Percentiles rank a stretch among this genome's conserved stretches.
Conservation (phyloP, 2,113 vertebrate species). For the Marmota monax region DNA sequence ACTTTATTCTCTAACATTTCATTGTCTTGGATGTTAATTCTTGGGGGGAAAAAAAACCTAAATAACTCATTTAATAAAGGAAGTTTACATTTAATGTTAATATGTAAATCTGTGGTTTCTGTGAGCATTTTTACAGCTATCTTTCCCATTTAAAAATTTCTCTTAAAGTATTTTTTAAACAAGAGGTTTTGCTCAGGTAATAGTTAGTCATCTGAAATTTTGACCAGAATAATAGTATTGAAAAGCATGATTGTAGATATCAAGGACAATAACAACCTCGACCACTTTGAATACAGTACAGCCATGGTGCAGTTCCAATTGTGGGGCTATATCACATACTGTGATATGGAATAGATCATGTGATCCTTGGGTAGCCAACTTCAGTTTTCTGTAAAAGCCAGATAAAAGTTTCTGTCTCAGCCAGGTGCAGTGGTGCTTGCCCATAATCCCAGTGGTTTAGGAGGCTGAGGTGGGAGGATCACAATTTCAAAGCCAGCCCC, state of each 20-base stretch:
- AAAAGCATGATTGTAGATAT: neutral
- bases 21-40: neutral
- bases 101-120: neutral
- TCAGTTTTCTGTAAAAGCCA: neutral
- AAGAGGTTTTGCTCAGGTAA: neutral
- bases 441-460: no score
- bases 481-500: no score
- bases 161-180: neutral
- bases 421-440: no score
- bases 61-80: neutral
- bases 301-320: neutral
- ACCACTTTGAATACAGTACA: neutral
- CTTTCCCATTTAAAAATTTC: neutral
- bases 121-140: neutral
- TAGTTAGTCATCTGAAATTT: neutral
- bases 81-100: neutral
- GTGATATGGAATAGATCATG: neutral
- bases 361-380: neutral
- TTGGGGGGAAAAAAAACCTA: neutral
- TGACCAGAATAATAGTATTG: neutral
- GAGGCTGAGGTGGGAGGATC: no score
- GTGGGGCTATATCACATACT: neutral
- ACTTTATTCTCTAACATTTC: slow-evolving; percentile 68
- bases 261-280: neutral
- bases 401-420: neutral